Evolutionary conservation across 2,888 invertebrate genomes (phyloP).

Genomic region (Falcaria lacertinaria): DNA sequence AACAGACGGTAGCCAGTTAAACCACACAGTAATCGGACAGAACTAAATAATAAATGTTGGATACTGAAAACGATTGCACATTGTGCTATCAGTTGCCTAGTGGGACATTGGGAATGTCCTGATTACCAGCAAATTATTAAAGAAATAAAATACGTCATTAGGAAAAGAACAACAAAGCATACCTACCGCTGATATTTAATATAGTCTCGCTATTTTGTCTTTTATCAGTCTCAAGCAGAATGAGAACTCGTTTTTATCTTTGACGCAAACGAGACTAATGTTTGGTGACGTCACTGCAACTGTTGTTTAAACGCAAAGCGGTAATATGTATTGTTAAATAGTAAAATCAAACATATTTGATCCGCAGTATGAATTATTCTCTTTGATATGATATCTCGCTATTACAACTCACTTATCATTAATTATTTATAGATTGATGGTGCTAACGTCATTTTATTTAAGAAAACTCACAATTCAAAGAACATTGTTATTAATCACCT

Average conservation of each 20-base stretch:
- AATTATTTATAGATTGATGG: too few relatives aligned
- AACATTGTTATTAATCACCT: too few relatives aligned
- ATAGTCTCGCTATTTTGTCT: neutral
- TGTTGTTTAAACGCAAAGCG: neutral
- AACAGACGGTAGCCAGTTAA: too few relatives aligned
- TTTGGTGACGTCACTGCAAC: constrained; percentile 8
- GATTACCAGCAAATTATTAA: neutral
- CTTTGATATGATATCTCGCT: too few relatives aligned
- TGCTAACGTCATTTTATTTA: too few relatives aligned
- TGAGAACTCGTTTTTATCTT: neutral
- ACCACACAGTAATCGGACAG: too few relatives aligned
- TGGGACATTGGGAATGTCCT: neutral
- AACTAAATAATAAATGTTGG: too few relatives aligned
- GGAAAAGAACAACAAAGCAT: neutral
- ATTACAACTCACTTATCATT: too few relatives aligned
- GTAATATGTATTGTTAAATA: neutral
- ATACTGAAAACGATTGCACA: neutral
- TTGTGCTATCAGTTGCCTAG: neutral
- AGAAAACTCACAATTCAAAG: too few relatives aligned
- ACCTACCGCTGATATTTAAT: neutral
- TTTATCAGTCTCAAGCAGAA: neutral
- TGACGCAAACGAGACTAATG: constrained; percentile 1
- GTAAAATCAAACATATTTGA: too few relatives aligned
- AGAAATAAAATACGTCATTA: neutral
- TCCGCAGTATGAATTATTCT: too few relatives aligned